A percentile compares a stretch with the other conserved stretches of the same genome.
phyloP scores from a whole-genome alignment of 1,140 invertebrate genomes.

The Eufriesea mexicana region DNA sequence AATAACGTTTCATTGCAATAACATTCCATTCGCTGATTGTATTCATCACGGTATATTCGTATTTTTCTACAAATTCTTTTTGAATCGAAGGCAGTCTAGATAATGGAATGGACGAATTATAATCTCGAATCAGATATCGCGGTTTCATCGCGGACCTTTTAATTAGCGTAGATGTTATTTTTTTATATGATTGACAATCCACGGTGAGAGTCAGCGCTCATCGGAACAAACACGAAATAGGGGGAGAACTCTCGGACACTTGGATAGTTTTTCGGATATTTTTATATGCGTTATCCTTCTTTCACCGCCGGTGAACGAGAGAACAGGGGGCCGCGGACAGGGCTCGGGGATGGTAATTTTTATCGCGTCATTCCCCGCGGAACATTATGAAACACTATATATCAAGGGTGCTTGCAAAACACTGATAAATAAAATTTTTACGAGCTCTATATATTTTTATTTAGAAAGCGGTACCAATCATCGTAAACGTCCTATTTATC shows the following conservation, averaged over 20 bases:
- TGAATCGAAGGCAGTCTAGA: constrained; percentile 26
- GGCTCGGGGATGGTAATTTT: constrained; percentile 10
- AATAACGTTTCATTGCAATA: constrained; percentile 34
- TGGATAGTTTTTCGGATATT: background rate
- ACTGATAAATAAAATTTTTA: constrained; percentile 36
- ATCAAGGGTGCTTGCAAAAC: constrained; percentile 33
- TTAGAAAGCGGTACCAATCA: constrained; percentile 22
- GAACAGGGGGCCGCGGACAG: no score
- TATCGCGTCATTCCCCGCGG: background rate
- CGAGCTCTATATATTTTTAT: constrained; percentile 47
- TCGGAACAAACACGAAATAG: background rate
- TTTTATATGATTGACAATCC: constrained; percentile 41
- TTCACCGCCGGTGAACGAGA: background rate
- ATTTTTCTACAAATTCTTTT: constrained; percentile 26
- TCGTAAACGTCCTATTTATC: constrained; percentile 35
- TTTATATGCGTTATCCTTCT: constrained; percentile 6
- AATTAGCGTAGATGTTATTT: constrained; percentile 1
- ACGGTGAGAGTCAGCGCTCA: background rate
- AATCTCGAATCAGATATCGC: constrained; percentile 3
- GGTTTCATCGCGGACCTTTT: background rate
- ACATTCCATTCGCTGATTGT: constrained; percentile 48
- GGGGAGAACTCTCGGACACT: background rate
- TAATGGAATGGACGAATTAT: constrained; percentile 8
- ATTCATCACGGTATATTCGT: constrained; percentile 35
- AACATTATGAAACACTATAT: constrained; percentile 28